These are phyloP conservation scores for Meloidogyne exigua DNA, from an alignment of 1,140 invertebrate genomes.

Conservation along the genomic window DNA sequence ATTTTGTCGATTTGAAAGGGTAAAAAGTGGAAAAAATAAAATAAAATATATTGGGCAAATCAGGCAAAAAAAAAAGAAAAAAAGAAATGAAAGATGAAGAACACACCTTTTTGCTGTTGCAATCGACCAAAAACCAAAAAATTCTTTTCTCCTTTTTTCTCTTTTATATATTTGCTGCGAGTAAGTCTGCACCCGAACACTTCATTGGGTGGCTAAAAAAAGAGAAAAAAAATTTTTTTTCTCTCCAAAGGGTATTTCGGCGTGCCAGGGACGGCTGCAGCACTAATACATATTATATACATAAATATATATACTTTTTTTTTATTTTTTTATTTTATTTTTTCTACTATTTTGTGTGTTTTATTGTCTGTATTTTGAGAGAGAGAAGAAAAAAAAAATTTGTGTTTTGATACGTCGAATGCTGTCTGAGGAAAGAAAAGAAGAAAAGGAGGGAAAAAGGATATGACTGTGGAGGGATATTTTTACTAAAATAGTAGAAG, in stretches of 20 bases:
- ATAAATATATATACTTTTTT: background rate
- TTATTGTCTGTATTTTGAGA: constrained; percentile 5
- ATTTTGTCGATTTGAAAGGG: background rate
- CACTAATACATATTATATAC: too few species aligned
- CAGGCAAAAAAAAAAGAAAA: background rate
- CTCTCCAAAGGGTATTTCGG: background rate
- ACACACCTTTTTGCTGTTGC: constrained; percentile 4
- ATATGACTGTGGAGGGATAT: background rate
- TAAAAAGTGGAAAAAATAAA: background rate
- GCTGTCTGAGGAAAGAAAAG: background rate
- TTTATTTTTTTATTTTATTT: background rate
- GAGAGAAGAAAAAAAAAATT: too few species aligned
- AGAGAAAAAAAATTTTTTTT: background rate
- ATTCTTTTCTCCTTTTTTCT: background rate
- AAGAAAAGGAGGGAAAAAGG: background rate
- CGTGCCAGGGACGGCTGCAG: background rate
- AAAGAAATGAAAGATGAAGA: too few species aligned
- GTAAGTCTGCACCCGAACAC: background rate
- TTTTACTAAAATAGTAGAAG: too few species aligned
- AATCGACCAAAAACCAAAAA: constrained; percentile 1
- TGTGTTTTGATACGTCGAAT: constrained; percentile 2
- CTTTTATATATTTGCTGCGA: background rate
- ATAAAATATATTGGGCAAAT: background rate
- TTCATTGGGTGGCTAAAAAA: background rate
- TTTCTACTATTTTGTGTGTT: background rate